phyloP scores from a whole-genome alignment of 2,113 vertebrate species.

The Hippoglossus stenolepis region DNA sequence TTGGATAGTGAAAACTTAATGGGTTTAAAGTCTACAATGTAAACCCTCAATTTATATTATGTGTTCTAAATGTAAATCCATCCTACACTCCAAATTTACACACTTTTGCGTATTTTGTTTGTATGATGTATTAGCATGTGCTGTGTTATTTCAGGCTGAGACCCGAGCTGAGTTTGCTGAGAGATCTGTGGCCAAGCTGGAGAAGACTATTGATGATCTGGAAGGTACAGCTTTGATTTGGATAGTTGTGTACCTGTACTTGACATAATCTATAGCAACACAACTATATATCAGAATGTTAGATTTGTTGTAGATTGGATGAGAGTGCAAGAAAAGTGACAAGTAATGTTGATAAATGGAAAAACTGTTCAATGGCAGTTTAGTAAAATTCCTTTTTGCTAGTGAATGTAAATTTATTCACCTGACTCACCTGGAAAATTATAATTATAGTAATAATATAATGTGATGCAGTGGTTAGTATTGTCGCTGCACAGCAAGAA shows the following conservation, averaged over 20 bases:
- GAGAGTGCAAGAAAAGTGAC: too few species aligned
- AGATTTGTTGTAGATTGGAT: neutral
- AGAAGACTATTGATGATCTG: slow-evolving; percentile 96
- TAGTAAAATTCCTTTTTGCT: too few species aligned
- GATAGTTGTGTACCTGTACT: neutral
- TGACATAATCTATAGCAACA: neutral
- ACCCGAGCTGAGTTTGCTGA: slow-evolving; percentile 94
- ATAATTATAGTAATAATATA: too few species aligned
- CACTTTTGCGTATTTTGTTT: neutral
- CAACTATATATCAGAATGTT: neutral
- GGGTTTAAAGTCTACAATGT: too few species aligned
- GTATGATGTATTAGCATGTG: neutral
- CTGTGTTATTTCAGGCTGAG: slow-evolving; percentile 85
- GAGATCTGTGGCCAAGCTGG: slow-evolving; percentile 94
- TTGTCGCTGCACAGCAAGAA: too few species aligned
- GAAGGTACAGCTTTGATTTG: slow-evolving; percentile 84
- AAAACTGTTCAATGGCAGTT: too few species aligned
- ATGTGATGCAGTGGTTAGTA: too few species aligned
- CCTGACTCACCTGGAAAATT: too few species aligned
- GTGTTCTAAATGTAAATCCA: neutral
- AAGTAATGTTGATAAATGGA: too few species aligned
- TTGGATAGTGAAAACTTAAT: neutral
- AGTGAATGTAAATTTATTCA: too few species aligned
- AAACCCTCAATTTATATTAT: neutral
- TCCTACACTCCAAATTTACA: neutral